These are phyloP conservation scores for Diplazon laetatorius DNA, from an alignment of 2,888 invertebrate genomes.

Conservation along the genomic window DNA sequence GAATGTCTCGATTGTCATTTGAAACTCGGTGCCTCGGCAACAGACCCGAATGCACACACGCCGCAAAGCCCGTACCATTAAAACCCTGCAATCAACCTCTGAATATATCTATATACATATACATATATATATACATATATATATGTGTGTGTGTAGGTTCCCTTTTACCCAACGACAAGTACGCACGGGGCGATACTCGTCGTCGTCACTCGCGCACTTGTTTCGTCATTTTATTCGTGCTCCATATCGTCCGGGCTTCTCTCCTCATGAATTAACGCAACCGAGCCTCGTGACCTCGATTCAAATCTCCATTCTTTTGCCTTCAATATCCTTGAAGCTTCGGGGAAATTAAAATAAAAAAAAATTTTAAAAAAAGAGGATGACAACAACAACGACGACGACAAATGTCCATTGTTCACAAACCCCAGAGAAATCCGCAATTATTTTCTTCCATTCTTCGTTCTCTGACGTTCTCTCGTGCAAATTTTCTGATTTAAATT, in stretches of 20 bases:
- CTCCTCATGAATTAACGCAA: slow-evolving; percentile 20
- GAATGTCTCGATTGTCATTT: neutral
- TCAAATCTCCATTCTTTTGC: slow-evolving; percentile 1
- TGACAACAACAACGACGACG: too few species aligned
- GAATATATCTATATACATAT: too few species aligned
- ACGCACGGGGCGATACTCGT: neutral
- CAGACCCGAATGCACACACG: neutral
- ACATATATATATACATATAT: too few species aligned
- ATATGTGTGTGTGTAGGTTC: too few species aligned
- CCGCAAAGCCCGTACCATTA: neutral
- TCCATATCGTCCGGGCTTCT: neutral
- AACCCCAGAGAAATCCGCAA: slow-evolving; percentile 7
- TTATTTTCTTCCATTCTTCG: slow-evolving; percentile 22
- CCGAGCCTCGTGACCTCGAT: slow-evolving; percentile 41
- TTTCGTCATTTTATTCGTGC: slow-evolving; percentile 40
- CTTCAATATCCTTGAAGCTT: slow-evolving; percentile 6
- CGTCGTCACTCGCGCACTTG: slow-evolving; percentile 9
- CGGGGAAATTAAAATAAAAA: too few species aligned
- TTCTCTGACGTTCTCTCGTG: neutral
- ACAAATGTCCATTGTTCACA: slow-evolving; percentile 7
- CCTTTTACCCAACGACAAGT: neutral
- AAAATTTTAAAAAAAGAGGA: neutral
- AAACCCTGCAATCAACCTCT: neutral
- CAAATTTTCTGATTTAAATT: neutral
- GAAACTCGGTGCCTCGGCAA: neutral